A percentile compares a stretch with the other conserved stretches of the same genome.
These are phyloP conservation scores for Pseudocheirus occidentalis DNA, from an alignment of 2,797 vertebrate genomes.

Conservation along the genomic window DNA sequence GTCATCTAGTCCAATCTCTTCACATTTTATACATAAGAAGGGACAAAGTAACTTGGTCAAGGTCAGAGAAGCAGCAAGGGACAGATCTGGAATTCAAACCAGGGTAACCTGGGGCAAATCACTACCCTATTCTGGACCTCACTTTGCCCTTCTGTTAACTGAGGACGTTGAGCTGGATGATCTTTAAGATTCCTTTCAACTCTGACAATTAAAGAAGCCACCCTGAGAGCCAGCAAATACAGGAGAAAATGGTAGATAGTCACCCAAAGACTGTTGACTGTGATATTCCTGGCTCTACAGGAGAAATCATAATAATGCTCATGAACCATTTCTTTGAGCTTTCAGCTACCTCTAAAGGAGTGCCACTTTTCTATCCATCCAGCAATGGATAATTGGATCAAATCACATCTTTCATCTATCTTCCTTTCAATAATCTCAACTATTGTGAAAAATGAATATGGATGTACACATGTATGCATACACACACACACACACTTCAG, in stretches of 20 bases:
- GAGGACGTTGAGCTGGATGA: neutral
- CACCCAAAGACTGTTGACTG: neutral
- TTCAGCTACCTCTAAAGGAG: neutral
- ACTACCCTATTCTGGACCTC: neutral
- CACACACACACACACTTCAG: neutral
- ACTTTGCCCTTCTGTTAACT: neutral
- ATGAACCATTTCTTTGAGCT: neutral
- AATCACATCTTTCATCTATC: neutral
- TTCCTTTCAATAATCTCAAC: neutral
- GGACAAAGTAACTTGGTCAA: neutral
- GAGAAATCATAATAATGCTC: neutral
- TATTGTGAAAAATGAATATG: neutral
- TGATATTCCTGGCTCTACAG: neutral
- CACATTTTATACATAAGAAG: neutral
- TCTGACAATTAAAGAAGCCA: neutral
- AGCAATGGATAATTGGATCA: neutral
- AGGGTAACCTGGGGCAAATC: neutral
- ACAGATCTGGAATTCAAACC: neutral
- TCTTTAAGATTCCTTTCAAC: neutral
- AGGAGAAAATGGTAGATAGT: neutral
- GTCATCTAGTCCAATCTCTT: neutral
- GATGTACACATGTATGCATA: neutral
- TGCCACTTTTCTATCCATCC: neutral
- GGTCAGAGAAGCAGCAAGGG: no score
- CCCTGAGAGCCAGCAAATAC: neutral